A percentile compares a stretch with the other conserved stretches of the same genome.
Conservation (phyloP, 2,888 invertebrate genomes). For the Patella ulyssiponensis region DNA sequence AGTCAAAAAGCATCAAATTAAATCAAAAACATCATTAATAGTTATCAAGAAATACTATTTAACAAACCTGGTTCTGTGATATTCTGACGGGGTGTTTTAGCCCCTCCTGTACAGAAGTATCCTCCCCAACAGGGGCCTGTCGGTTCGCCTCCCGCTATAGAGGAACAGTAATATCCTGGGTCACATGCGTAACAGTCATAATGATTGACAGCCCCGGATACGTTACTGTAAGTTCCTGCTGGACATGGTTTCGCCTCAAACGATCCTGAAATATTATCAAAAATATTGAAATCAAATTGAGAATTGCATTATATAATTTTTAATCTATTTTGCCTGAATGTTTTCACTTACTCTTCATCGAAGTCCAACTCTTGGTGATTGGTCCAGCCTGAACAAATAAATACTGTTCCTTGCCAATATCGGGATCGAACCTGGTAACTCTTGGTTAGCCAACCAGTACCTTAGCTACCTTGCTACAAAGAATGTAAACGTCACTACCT, state of each 20-base stretch:
- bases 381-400: too few relatives aligned
- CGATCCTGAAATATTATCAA: conserved; percentile 50
- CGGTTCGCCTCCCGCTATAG: conserved; percentile 57
- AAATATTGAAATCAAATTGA: too few relatives aligned
- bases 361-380: too few relatives aligned
- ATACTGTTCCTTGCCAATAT: too few relatives aligned
- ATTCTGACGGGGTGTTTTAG: conserved; percentile 57
- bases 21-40: too few relatives aligned
- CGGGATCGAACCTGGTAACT: too few relatives aligned
- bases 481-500: too few relatives aligned
- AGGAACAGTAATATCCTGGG: conserved; percentile 63
- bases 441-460: too few relatives aligned
- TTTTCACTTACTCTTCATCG: too few relatives aligned
- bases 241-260: conserved; percentile 64
- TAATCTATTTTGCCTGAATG: too few relatives aligned
- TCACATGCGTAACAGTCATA: conserved; percentile 66
- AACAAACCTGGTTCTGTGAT: conserved; percentile 55
- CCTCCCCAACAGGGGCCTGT: conserved; percentile 57
- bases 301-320: neutral
- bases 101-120: conserved; percentile 53
- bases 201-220: conserved; percentile 65
- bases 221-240: conserved; percentile 69
- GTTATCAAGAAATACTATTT: neutral
- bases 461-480: too few relatives aligned
- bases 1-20: too few relatives aligned